phyloP scores from a whole-genome alignment of 2,113 vertebrate genomes.

The Bungarus multicinctus region DNA sequence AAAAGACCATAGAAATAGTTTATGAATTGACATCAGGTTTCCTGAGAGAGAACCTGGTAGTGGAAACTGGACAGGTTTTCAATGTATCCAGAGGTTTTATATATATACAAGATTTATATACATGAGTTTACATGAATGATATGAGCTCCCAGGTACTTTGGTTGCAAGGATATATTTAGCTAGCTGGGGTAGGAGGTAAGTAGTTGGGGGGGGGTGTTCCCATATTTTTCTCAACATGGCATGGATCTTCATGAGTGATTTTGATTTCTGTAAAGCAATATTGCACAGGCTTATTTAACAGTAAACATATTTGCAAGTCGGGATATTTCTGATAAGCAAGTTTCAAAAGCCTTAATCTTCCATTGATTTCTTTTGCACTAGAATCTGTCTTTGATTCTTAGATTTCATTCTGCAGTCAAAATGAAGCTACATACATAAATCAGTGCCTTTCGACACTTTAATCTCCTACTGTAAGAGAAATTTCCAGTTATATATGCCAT shows the following conservation, averaged over 20 bases:
- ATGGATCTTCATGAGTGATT: neutral
- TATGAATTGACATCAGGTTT: neutral
- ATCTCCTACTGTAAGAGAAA: constrained; percentile 10
- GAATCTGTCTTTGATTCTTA: neutral
- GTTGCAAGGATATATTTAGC: neutral
- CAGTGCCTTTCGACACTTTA: neutral
- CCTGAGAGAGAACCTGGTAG: neutral
- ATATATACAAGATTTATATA: no score
- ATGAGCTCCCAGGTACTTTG: neutral
- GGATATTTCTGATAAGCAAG: neutral
- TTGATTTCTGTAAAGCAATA: neutral
- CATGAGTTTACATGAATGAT: neutral
- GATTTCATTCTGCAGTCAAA: constrained; percentile 3
- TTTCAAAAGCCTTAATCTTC: neutral
- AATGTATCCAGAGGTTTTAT: neutral
- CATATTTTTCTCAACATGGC: neutral
- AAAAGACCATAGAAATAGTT: no score
- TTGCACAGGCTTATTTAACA: neutral
- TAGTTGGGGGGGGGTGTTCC: neutral
- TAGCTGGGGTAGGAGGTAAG: neutral
- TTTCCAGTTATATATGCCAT: neutral
- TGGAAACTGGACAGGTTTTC: neutral
- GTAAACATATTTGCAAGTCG: neutral
- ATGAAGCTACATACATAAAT: neutral
- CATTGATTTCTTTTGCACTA: neutral